Evolutionary conservation across 2,797 vertebrate species (phyloP), one percentile per base, ranked within the genome.

Genomic region (Gephyroberyx darwinii): DNA sequence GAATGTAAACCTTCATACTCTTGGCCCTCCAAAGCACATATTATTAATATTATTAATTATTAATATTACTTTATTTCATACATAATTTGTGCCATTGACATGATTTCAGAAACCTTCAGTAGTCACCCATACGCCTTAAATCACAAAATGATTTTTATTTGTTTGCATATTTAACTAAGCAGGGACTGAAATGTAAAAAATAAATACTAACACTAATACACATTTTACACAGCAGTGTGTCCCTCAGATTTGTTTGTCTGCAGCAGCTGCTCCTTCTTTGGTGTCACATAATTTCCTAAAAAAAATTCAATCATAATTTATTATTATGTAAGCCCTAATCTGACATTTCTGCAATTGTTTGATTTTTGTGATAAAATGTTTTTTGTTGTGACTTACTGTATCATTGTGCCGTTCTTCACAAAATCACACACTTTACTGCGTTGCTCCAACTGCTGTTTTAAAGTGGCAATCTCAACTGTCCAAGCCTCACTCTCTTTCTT

Each of bases 351-450:
- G 12, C 5, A 64, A 67, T 60, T 8, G 2, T 69, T 56, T 33
- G n/a, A 30, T 64, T 22, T 37, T 8, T 35, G 14, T 5, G 12
- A 51, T 5, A n/a, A 31, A 8, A 64, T n/a, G 1, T 2, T 35
- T 20, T 17, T 19, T 51, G 12, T 20, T 47, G 1, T 5, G 13
- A 78, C 88, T 85, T 72, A 90, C 90, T 0, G 0, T 37, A 20
- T 0, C 0, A 3, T 0, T 0, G 69, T 3, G 8, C 3, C 2
- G 0, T 48, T 26, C n/a, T 67, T 73, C 52, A 93, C 69, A 66
- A 84, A 70, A 14, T 74, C 16, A 66, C 93, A 94, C 7, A 92
- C 37, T 52, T 67, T 71, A 17, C 87, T 89, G 7, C 2, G 3
- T 5, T 8, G 59, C 0, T 0, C 19, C 8, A 70, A 1, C 47